Evolutionary conservation across 2,797 vertebrate species (phyloP).

Genomic region (Otus scops): DNA sequence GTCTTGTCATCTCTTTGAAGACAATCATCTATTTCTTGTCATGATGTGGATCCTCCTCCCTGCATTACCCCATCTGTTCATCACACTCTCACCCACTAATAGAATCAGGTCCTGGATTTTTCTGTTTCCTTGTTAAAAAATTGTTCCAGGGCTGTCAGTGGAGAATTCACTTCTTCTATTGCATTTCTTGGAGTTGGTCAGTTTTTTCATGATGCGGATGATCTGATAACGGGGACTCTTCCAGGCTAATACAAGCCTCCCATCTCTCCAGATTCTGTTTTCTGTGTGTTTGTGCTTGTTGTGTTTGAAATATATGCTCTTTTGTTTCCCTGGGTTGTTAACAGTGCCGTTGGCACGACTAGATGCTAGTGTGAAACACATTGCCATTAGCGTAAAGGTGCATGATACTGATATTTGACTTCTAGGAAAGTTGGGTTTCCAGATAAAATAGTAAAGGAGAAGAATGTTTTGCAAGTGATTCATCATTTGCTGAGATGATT

Average conservation of each 20-base stretch:
- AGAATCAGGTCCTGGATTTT: background rate
- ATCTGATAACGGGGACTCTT: background rate
- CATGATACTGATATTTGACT: background rate
- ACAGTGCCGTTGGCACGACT: background rate
- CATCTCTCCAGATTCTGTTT: background rate
- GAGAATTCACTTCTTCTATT: background rate
- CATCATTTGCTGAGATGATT: background rate
- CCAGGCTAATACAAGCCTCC: background rate
- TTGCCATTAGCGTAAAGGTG: background rate
- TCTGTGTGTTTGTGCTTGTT: background rate
- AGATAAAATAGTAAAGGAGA: background rate
- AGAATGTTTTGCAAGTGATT: conserved; percentile 7
- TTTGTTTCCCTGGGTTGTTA: background rate
- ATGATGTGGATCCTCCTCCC: background rate
- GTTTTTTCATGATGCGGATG: background rate
- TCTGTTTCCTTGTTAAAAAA: background rate
- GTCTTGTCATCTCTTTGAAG: background rate
- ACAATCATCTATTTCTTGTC: background rate
- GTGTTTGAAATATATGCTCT: background rate
- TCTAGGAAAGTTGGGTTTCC: background rate
- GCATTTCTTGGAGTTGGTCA: background rate
- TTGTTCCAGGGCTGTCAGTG: background rate
- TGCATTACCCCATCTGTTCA: background rate
- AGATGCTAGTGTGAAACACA: background rate
- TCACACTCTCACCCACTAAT: background rate